A percentile compares a stretch with the other conserved stretches of the same genome.
phyloP scores from a whole-genome alignment of 2,113 vertebrate genomes.

The Rhinogobius similis region DNA sequence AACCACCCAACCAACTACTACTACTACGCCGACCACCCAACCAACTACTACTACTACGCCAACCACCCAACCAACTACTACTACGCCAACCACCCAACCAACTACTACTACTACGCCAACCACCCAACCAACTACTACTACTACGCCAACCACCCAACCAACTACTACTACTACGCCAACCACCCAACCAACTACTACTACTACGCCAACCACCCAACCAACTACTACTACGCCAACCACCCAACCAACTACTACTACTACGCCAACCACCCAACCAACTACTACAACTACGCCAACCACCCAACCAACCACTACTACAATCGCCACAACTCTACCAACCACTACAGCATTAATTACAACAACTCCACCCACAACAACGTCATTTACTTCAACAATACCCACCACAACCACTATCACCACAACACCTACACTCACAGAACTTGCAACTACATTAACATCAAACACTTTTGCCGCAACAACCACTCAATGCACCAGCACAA shows the following conservation, averaged over 20 bases:
- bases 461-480: conserved; percentile 9
- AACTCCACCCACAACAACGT: neutral
- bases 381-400: neutral
- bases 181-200: neutral
- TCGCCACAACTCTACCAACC: conserved; percentile 10
- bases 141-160: neutral
- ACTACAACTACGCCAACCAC: neutral
- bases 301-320: neutral
- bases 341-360: conserved; percentile 10
- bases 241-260: neutral
- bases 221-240: conserved; percentile 29
- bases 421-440: neutral
- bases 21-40: neutral
- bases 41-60: conserved; percentile 7
- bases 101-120: neutral
- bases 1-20: conserved; percentile 2
- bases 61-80: conserved; percentile 18
- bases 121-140: conserved; percentile 18
- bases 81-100: neutral
- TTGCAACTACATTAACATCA: neutral
- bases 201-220: neutral
- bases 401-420: neutral
- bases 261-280: neutral
- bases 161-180: conserved; percentile 6
- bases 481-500: conserved; percentile 13